phyloP scores from a whole-genome alignment of 2,797 vertebrate genomes.

The Clangula hyemalis region DNA sequence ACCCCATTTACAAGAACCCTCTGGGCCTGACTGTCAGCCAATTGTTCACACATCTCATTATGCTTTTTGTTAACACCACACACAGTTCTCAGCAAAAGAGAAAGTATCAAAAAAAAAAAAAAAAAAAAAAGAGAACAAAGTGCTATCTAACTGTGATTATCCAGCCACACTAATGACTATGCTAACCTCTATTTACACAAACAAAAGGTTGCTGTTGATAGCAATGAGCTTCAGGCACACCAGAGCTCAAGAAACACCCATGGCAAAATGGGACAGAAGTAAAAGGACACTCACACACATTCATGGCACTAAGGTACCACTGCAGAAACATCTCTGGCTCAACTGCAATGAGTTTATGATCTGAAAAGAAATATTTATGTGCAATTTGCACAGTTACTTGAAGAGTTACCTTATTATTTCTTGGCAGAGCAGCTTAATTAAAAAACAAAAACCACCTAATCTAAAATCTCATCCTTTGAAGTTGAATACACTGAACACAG shows the following conservation, averaged over 20 bases:
- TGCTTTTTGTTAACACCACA: not conserved
- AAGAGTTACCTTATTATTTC: not conserved
- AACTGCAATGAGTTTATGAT: not conserved
- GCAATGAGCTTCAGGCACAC: not conserved
- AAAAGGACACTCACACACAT: not conserved
- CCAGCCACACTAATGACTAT: not conserved
- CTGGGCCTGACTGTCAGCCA: too few relatives aligned
- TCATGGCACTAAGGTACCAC: not conserved
- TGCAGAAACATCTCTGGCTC: not conserved
- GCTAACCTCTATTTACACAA: not conserved
- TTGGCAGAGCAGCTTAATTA: not conserved
- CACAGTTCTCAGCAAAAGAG: not conserved
- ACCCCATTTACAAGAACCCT: too few relatives aligned
- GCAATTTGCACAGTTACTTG: not conserved
- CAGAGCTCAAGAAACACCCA: not conserved
- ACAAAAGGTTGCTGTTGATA: not conserved
- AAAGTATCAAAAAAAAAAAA: not conserved
- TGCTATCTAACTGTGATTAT: not conserved
- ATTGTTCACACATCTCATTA: too few relatives aligned
- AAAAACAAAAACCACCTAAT: not conserved
- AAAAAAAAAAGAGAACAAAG: not conserved
- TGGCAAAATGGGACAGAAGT: not conserved
- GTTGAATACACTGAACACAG: not conserved
- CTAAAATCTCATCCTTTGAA: not conserved
- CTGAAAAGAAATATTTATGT: not conserved